phyloP scores from a whole-genome alignment of 92 coral and sea anemone genomes.

The Siderastrea siderea region DNA sequence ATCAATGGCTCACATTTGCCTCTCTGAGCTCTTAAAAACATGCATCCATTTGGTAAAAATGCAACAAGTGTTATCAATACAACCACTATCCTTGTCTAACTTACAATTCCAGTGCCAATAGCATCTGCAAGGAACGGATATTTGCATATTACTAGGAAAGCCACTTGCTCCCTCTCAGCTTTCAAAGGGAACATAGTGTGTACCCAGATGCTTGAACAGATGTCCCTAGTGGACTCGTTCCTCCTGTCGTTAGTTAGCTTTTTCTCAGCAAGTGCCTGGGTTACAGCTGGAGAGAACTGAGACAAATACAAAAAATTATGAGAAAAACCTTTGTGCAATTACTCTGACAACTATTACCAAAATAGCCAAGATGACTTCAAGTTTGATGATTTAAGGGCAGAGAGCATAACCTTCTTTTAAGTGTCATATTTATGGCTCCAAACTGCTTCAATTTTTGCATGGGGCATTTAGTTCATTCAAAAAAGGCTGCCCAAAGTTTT shows the following conservation, averaged over 20 bases:
- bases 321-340: too few relatives aligned
- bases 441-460: too few relatives aligned
- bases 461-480: too few relatives aligned
- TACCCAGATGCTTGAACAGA: constrained; percentile 65
- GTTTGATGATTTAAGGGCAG: too few relatives aligned
- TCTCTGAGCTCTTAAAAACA: neutral
- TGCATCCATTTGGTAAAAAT: neutral
- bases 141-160: constrained; percentile 47
- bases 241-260: constrained; percentile 42
- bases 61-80: neutral
- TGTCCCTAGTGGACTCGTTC: constrained; percentile 72
- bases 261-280: constrained; percentile 7
- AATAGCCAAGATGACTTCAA: too few relatives aligned
- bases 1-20: neutral
- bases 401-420: too few relatives aligned
- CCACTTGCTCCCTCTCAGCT: constrained; percentile 77
- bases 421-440: too few relatives aligned
- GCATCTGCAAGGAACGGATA: constrained; percentile 71
- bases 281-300: constrained; percentile 18
- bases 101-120: constrained; percentile 79
- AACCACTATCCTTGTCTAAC: constrained; percentile 11
- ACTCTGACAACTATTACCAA: too few relatives aligned
- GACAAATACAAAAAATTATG: too few relatives aligned
- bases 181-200: constrained; percentile 68
- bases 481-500: too few relatives aligned